These are phyloP conservation scores for Pedionomus torquatus DNA, from an alignment of 2,113 vertebrate genomes.

Conservation along the genomic window DNA sequence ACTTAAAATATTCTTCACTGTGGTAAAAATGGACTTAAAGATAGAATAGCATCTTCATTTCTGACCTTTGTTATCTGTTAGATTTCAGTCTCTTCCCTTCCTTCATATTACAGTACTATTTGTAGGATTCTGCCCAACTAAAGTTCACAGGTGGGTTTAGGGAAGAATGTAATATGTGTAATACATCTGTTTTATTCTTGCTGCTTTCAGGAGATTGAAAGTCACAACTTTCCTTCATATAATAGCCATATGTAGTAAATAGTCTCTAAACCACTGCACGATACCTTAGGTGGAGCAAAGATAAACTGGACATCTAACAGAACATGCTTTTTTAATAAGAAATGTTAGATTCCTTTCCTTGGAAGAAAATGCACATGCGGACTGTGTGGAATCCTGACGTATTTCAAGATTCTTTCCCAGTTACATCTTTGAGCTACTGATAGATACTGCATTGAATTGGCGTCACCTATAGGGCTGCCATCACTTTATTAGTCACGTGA, in stretches of 20 bases:
- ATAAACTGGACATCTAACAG: not conserved
- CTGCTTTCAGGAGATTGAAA: not conserved
- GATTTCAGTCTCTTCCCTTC: not conserved
- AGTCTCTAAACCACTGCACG: not conserved
- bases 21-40: not conserved
- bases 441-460: not conserved
- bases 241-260: not conserved
- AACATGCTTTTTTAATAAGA: not conserved
- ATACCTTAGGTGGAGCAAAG: not conserved
- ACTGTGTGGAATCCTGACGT: not conserved
- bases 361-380: fast-evolving
- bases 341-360: not conserved
- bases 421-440: not conserved
- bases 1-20: not conserved
- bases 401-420: not conserved
- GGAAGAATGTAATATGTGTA: not conserved
- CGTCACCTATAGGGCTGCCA: not conserved
- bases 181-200: not conserved
- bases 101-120: not conserved
- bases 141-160: not conserved
- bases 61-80: not conserved
- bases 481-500: not conserved
- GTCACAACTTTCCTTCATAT: not conserved
- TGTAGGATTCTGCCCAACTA: not conserved
- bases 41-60: not conserved